Percentiles rank a stretch among this genome's conserved stretches.
These are phyloP conservation scores for Drosophila koepferae DNA, from an alignment of 2,888 invertebrate species.

Conservation along the genomic window DNA sequence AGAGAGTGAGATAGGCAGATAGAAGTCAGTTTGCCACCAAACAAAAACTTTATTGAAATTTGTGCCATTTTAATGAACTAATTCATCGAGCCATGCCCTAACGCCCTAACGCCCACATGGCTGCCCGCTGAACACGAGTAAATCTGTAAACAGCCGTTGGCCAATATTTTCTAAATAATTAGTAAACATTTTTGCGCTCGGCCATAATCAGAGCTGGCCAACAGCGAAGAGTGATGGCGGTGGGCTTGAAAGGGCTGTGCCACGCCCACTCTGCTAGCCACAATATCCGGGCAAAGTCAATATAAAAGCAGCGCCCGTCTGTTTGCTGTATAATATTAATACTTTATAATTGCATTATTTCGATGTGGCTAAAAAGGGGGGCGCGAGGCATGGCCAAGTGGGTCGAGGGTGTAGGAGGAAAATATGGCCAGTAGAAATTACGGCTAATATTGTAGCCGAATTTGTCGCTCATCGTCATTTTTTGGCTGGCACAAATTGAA, in stretches of 20 bases:
- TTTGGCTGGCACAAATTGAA: conserved; percentile 63
- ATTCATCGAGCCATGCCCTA: not conserved
- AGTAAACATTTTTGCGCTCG: conserved; percentile 62
- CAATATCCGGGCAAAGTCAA: conserved; percentile 63
- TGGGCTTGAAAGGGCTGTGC: not conserved
- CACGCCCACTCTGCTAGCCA: conserved; percentile 27
- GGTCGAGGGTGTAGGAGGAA: no score
- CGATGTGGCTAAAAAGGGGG: conserved; percentile 8
- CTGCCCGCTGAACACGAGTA: conserved; percentile 29
- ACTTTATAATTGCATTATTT: conserved; percentile 70
- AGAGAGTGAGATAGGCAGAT: not conserved
- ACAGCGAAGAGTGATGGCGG: not conserved
- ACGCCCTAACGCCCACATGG: not conserved
- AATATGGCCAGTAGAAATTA: no score
- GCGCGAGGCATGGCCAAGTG: not conserved
- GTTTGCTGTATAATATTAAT: conserved; percentile 71
- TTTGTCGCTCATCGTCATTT: conserved; percentile 31
- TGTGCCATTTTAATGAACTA: conserved; percentile 47
- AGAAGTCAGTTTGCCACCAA: not conserved
- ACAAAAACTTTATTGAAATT: conserved; percentile 26
- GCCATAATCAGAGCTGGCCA: conserved; percentile 21
- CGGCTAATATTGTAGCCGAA: not conserved
- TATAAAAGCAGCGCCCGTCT: conserved; percentile 28
- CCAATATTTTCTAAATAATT: conserved; percentile 79
- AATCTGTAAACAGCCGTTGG: conserved; percentile 60